Base-by-base conservation (phyloP, 2,888 invertebrate genomes). In the Pandemis corylana region DNA sequence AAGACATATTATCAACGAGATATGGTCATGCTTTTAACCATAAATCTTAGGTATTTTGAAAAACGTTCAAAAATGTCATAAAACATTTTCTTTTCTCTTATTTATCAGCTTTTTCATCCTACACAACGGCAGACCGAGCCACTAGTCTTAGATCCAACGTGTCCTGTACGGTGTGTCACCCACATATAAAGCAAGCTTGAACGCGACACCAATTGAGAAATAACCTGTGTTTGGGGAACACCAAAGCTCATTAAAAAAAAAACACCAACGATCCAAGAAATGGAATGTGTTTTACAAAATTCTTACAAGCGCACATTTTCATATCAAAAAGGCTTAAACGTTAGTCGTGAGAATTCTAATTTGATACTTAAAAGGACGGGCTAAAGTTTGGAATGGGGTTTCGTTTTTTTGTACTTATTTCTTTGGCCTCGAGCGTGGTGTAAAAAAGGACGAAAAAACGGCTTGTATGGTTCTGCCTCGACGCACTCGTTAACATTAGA, bases 201-300 rank as follows among this genome's bases (percentile, higher is more conserved):
- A 41, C 13, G 9, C 36, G 28, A 56, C 53, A 28, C 51, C 63
- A 63, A 73, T 74, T 74, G 74, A 74, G 69, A 69, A 74, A 51
- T 70, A 66, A 74, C 20, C 65, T 6, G 72, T 68, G 64, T 68
- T 73, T 67, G 62, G 63, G 66, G 68, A 66, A 75, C 67, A 75
- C 75, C 70, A 59, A 70, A 15, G 67, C 53, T 41, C 67, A 53
- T 15, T 36, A 64, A 65, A 68, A 72, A 72, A 75, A 75, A 76
- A 78, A 78, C 80, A 76, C 76, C 77, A 81, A 78, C 80, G 77
- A 79, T 73, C 81, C 81, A 79, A 82, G 81, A 82, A 81, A 80
- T 78, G 78, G 78, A 82, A 81, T 84, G 80, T 86, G 86, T 87
- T 85, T 83, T 82, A 86, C 87, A 84, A 85, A 85, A 87, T 88